phyloP scores from a whole-genome alignment of 2,113 vertebrate species.

The Isurus oxyrinchus region DNA sequence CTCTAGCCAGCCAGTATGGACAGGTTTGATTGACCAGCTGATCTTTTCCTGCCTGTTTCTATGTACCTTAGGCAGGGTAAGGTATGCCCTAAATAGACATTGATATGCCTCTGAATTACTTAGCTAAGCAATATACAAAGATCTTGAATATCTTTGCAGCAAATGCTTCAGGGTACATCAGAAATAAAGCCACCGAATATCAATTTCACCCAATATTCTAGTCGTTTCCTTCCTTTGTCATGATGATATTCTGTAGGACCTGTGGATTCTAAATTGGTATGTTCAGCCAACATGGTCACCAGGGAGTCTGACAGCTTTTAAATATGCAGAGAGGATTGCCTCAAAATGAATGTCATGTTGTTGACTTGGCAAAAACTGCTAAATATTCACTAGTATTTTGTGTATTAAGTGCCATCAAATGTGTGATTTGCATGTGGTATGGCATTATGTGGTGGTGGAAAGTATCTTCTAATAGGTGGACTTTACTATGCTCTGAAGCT shows the following conservation, averaged over 20 bases:
- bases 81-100: neutral
- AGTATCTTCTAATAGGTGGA: neutral
- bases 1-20: neutral
- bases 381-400: neutral
- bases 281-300: neutral
- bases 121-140: neutral
- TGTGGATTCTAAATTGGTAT: neutral
- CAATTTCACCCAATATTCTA: neutral
- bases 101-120: neutral
- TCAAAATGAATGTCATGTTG: neutral
- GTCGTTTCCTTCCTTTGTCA: neutral
- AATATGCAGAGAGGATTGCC: neutral
- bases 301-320: neutral
- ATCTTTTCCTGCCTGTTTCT: neutral
- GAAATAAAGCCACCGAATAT: neutral
- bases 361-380: neutral
- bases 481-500: neutral
- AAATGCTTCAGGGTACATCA: neutral
- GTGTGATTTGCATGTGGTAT: neutral
- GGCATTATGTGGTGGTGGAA: neutral
- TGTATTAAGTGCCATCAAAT: neutral
- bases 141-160: neutral
- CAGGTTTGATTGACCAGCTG: neutral
- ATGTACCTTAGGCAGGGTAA: neutral
- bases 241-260: neutral